Evolutionary conservation across 1,140 invertebrate species (phyloP), one percentile per base, ranked within the genome.

Genomic region (Drosophila equinoxialis): DNA sequence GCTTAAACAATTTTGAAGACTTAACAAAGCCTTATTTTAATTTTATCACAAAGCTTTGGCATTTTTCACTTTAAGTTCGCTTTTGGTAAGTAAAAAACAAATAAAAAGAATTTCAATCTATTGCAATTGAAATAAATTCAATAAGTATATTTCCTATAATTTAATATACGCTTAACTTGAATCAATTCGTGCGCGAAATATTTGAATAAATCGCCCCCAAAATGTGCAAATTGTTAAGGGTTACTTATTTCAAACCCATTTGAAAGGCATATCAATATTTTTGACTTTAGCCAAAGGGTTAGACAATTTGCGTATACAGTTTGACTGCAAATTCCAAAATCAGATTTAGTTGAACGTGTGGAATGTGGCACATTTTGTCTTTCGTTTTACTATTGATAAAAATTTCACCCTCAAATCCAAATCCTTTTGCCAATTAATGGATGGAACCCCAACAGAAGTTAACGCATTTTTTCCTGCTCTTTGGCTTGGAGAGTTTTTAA

Each of bases 161-260:
- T 76, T 63, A 10, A 68, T 77, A 79, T 67, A 65, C 39, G 67
- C 76, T 54, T 55, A 62, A 48, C 23, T 39, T 42, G 26, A 48
- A 77, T 14, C 39, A 62, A 77, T 57, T 68, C 83, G 83, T 83
- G 79, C 73, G 77, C 59, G 33, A 87, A 86, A 71, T 83, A 77
- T 86, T 72, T 59, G 26, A 69, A 59, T 23, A 51, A 17, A 7
- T 51, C 20, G 68, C 81, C 59, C 57, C 59, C 74, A 66, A 39
- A 35, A 54, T 37, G 33, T 17, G 30, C 30, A 59, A 65, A 70
- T 68, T 70, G 33, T 17, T 55, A 82, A 79, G 69, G 76, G 68
- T 79, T 71, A 70, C 72, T 60, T 67, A 71, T 68, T 74, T 45
- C 4, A 5, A 51, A 55, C 62, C 64, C n/a, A 57, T 23, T 65